A percentile compares a stretch with the other conserved stretches of the same genome.
Evolutionary conservation across 2,888 invertebrate genomes (phyloP).

Genomic region (Limnephilus lunatus): DNA sequence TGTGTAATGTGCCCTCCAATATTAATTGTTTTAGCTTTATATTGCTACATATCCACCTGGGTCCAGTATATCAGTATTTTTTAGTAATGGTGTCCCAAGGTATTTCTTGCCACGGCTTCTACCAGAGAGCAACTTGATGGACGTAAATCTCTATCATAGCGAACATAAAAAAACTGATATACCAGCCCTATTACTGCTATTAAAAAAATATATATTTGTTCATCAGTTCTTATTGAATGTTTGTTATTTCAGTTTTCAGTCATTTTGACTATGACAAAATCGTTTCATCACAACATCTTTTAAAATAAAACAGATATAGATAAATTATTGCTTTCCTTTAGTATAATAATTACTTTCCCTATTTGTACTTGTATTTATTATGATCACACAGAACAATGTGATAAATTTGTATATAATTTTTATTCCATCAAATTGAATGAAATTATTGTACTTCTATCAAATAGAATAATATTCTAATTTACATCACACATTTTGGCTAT

Average conservation of each 20-base stretch:
- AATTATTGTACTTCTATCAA: neutral
- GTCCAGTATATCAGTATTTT: too few relatives aligned
- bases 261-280: neutral
- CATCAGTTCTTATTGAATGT: neutral
- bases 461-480: slow-evolving; percentile 15
- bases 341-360: neutral
- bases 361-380: neutral
- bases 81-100: too few relatives aligned
- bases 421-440: neutral
- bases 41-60: neutral
- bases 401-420: neutral
- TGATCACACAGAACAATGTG: neutral
- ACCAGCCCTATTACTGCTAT: neutral
- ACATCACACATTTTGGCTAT: neutral
- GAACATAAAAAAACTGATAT: too few relatives aligned
- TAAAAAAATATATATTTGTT: neutral
- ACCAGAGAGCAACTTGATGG: too few relatives aligned
- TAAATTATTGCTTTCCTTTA: neutral
- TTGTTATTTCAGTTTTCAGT: neutral
- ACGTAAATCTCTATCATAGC: too few relatives aligned
- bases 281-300: neutral
- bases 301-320: neutral
- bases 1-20: neutral
- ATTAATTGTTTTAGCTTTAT: neutral
- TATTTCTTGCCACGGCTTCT: too few relatives aligned